phyloP scores from a whole-genome alignment of 1,140 invertebrate species.

The Drosophila quadrilineata region DNA sequence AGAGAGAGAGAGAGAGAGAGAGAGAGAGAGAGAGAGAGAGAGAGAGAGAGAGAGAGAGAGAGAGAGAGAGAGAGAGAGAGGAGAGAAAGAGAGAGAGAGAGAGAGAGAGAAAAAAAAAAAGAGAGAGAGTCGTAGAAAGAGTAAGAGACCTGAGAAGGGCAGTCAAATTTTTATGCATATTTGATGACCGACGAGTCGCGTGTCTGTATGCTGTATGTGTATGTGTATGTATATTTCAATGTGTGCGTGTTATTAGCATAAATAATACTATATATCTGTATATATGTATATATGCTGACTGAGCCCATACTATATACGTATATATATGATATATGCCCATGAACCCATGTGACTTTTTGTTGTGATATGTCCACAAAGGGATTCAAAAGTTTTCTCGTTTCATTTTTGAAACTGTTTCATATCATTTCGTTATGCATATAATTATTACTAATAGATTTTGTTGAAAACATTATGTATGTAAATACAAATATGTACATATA shows the following conservation, averaged over 20 bases:
- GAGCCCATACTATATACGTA: background rate
- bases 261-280: background rate
- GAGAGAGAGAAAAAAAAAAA: background rate
- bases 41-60: background rate
- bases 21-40: background rate
- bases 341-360: too few species aligned
- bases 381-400: too few species aligned
- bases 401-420: too few species aligned
- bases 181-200: slow-evolving; percentile 29
- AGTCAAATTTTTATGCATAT: slow-evolving; percentile 46
- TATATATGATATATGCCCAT: background rate
- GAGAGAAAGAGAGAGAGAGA: background rate
- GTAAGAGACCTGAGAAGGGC: too few species aligned
- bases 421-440: too few species aligned
- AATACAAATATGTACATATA: too few species aligned
- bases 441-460: too few species aligned
- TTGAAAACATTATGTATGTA: too few species aligned
- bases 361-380: too few species aligned
- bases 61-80: background rate
- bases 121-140: too few species aligned
- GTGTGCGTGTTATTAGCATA: background rate
- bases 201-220: background rate
- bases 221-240: background rate
- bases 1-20: background rate
- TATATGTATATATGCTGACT: background rate